Evolutionary conservation across 2,888 invertebrate species (phyloP).

Genomic region (Fragum sueziense): DNA sequence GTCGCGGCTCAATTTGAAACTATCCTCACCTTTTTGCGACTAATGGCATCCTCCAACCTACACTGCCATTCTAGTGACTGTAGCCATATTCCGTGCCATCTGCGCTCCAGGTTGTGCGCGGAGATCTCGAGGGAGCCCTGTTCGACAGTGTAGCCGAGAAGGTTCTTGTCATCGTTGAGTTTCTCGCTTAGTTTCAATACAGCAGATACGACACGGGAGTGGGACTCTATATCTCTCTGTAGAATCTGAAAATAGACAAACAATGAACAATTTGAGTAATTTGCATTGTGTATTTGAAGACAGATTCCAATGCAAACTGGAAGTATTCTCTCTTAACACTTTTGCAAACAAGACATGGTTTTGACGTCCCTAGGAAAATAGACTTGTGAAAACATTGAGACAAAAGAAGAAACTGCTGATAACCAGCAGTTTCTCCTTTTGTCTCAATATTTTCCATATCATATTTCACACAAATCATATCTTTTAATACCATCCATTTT

Average conservation of each 20-base stretch:
- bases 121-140: conserved; percentile 82
- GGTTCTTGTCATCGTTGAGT: conserved; percentile 69
- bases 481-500: too few species aligned
- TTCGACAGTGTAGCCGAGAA: conserved; percentile 47
- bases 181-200: conserved; percentile 81
- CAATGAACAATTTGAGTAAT: background rate
- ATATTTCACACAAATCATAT: too few species aligned
- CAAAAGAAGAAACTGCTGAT: too few species aligned
- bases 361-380: too few species aligned
- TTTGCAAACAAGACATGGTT: too few species aligned
- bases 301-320: too few species aligned
- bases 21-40: conserved; percentile 69
- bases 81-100: conserved; percentile 95
- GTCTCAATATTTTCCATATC: too few species aligned
- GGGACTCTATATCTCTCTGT: conserved; percentile 96
- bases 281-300: background rate
- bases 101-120: conserved; percentile 90
- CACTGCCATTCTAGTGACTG: conserved; percentile 96
- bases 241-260: conserved; percentile 88
- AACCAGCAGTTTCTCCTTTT: too few species aligned
- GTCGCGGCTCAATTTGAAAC: too few species aligned
- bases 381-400: too few species aligned
- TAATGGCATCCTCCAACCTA: conserved; percentile 88
- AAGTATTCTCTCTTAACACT: too few species aligned
- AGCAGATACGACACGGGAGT: conserved; percentile 81